Conservation (phyloP, 2,113 vertebrate species). For the Strix uralensis region DNA sequence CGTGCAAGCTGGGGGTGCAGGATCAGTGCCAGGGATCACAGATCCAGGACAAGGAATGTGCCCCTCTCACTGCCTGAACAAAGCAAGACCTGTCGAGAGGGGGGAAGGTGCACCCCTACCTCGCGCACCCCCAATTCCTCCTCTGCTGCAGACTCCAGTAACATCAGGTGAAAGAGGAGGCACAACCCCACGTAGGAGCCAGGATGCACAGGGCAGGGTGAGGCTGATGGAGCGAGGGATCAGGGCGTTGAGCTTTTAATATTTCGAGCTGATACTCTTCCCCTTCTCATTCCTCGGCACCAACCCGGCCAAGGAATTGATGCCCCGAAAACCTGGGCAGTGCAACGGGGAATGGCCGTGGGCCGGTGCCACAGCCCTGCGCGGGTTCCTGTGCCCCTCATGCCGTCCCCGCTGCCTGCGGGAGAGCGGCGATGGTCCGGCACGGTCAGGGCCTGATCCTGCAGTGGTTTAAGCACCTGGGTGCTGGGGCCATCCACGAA, state of each 20-base stretch:
- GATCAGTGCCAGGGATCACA: neutral
- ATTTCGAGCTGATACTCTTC: neutral
- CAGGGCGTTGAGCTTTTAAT: accelerated
- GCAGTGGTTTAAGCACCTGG: accelerated
- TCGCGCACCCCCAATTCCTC: neutral
- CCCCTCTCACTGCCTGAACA: neutral
- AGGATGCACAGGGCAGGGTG: neutral
- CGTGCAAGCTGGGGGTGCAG: neutral
- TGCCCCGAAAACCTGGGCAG: accelerated
- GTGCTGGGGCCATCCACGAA: accelerated
- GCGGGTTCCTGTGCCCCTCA: accelerated
- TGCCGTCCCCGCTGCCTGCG: accelerated
- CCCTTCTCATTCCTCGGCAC: accelerated
- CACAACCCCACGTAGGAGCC: accelerated
- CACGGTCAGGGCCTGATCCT: neutral
- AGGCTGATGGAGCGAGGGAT: accelerated
- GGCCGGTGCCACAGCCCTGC: accelerated
- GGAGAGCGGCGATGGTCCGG: accelerated
- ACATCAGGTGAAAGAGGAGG: neutral
- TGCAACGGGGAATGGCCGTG: accelerated
- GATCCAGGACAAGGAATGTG: neutral
- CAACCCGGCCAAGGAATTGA: neutral
- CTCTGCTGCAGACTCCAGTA: neutral
- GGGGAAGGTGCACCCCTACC: neutral
- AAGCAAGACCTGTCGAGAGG: neutral